Evolutionary conservation across 2,888 invertebrate genomes (phyloP), one percentile per base, ranked within the genome.

Genomic region (Alloplasta piceator): DNA sequence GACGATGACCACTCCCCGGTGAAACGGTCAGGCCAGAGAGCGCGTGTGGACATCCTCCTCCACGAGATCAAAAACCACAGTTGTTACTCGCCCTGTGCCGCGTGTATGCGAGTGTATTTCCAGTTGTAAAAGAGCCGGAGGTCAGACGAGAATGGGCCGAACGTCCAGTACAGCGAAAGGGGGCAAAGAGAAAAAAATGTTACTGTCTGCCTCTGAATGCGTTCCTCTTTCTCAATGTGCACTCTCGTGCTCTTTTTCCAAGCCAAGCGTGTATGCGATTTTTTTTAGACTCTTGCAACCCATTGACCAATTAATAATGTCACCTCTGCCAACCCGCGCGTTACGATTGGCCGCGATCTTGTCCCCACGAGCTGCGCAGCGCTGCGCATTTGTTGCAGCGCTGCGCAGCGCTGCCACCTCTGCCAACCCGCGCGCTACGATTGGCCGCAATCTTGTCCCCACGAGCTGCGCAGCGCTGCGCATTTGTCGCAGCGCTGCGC

Each of bases 261-360:
- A 78, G 58, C 56, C 52, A 81, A 78, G 58, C 77, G 60, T 60
- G 10, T 41, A 67, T 61, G 74, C 66, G 58, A 66, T 68, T 78
- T 72, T 82, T 83, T n/a, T n/a, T 84, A 82, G 70, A 75, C 80
- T 76, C 82, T 83, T 71, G 83, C 84, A 85, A 26, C 85, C 87
- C 87, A 90, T 90, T 88, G 86, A 88, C 89, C 88, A 89, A 90
- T 90, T 90, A 90, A 89, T 90, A 88, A 90, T 87, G 88, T 88
- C 89, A 90, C 88, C 88, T 88, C 67, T 78, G 26, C 26, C 26
- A 26, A 26, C 3, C 26, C 43, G 55, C 61, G 67, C 52, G 60
- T 39, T 52, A 39, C 76, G 68, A 76, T 73, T 80, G 68, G 67
- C 43, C 72, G 63, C 72, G 70, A 63, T 72, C 48, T 60, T 36